These are phyloP conservation scores for Caenorhabditis angaria DNA, from an alignment of 2,888 invertebrate species.

Conservation along the genomic window DNA sequence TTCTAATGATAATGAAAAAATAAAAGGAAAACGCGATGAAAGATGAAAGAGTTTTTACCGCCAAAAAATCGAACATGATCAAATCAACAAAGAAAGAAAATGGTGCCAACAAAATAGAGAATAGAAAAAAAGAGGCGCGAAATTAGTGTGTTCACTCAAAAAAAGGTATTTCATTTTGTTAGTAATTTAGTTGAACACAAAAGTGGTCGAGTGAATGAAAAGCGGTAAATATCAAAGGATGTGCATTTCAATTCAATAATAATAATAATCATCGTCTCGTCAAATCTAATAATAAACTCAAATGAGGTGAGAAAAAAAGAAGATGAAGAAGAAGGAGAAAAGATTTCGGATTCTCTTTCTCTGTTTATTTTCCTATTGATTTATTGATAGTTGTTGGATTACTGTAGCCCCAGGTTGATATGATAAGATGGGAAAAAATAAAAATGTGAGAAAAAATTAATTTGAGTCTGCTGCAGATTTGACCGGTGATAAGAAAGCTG, in stretches of 20 bases:
- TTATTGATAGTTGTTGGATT: background rate
- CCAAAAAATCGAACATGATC: background rate
- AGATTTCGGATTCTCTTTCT: too few relatives aligned
- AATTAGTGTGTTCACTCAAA: constrained; percentile 2
- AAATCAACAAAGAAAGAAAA: background rate
- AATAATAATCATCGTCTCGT: background rate
- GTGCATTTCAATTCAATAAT: background rate
- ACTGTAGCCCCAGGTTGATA: too few relatives aligned
- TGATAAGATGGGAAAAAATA: too few relatives aligned
- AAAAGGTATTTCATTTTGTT: background rate
- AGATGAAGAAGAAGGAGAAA: background rate
- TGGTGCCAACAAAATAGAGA: too few relatives aligned
- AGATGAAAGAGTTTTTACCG: constrained; percentile 2
- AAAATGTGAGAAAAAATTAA: too few relatives aligned
- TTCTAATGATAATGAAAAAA: constrained; percentile 3
- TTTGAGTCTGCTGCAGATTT: too few relatives aligned
- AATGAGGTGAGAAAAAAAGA: constrained; percentile 1
- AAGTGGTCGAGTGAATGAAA: background rate
- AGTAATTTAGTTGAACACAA: background rate
- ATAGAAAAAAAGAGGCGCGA: too few relatives aligned
- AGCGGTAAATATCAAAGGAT: constrained; percentile 25
- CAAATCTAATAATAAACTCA: background rate
- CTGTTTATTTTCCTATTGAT: background rate
- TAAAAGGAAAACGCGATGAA: background rate
- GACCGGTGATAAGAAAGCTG: too few relatives aligned